Percentiles rank a stretch among this genome's conserved stretches.
Conservation (phyloP, 2,113 vertebrate genomes). For the Microcebus lehilahytsara region DNA sequence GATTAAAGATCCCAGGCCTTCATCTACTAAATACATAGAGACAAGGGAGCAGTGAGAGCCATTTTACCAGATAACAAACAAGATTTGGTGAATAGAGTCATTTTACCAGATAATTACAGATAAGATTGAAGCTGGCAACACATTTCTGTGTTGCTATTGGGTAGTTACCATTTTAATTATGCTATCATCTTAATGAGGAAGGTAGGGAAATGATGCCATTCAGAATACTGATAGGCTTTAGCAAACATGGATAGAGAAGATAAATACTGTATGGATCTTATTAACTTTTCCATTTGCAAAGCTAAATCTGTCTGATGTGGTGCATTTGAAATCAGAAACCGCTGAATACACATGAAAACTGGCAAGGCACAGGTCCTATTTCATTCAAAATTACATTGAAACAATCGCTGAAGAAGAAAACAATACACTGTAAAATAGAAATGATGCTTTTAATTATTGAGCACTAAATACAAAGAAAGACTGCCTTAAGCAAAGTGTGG, state of each 20-base stretch:
- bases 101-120: conserved; percentile 13
- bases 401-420: background rate
- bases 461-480: background rate
- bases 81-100: conserved; percentile 20
- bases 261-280: background rate
- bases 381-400: conserved; percentile 50
- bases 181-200: conserved; percentile 8
- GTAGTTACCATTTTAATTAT: conserved; percentile 51
- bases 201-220: background rate
- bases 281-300: conserved; percentile 32
- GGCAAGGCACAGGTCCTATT: background rate
- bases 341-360: conserved; percentile 4
- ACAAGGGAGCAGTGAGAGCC: conserved; percentile 35
- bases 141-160: conserved; percentile 12
- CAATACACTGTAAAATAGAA: background rate
- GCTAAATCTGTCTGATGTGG: conserved; percentile 19
- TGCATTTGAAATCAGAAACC: conserved; percentile 37
- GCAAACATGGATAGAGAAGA: background rate
- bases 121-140: background rate
- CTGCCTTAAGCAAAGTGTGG: background rate
- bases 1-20: conserved; percentile 71
- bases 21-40: conserved; percentile 64
- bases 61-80: conserved; percentile 35
- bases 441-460: background rate
- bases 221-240: background rate